phyloP scores from a whole-genome alignment of 2,113 vertebrate genomes.

The Brachyistius frenatus region DNA sequence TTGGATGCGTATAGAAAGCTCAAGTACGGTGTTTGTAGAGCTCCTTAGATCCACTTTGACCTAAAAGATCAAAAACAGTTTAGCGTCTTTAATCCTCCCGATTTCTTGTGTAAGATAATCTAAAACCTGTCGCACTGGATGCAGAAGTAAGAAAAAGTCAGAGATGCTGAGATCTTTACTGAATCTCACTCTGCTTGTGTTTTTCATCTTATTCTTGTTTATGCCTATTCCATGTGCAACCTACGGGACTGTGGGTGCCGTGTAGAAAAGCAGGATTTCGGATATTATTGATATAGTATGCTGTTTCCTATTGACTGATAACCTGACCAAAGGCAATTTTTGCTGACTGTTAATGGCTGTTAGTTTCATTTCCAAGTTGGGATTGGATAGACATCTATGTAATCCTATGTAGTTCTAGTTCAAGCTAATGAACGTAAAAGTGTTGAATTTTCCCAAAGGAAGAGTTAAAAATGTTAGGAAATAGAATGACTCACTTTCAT shows the following conservation, averaged over 20 bases:
- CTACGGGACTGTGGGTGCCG: neutral
- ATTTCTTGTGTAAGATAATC: neutral
- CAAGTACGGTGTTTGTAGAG: constrained; percentile 29
- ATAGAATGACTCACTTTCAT: too few relatives aligned
- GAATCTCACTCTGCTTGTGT: neutral
- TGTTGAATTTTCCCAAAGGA: too few relatives aligned
- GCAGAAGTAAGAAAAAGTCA: neutral
- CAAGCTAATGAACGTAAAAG: too few relatives aligned
- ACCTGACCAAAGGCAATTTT: too few relatives aligned
- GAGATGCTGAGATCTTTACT: neutral
- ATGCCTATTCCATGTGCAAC: neutral
- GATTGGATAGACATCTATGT: too few relatives aligned
- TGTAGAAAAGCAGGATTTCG: too few relatives aligned
- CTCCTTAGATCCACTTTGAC: constrained; percentile 39
- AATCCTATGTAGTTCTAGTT: too few relatives aligned
- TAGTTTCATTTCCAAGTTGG: too few relatives aligned
- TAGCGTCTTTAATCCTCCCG: constrained; percentile 11
- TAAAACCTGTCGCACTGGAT: constrained; percentile 5
- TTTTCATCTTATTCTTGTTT: neutral
- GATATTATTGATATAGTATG: too few relatives aligned
- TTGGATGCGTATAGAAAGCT: constrained; percentile 34
- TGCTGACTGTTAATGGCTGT: too few relatives aligned
- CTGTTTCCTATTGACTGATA: too few relatives aligned
- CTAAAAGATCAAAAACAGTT: constrained; percentile 42
- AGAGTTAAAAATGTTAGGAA: too few relatives aligned